Base-by-base conservation (phyloP, 2,113 vertebrate species). In the Forbesichthys agassizii region DNA sequence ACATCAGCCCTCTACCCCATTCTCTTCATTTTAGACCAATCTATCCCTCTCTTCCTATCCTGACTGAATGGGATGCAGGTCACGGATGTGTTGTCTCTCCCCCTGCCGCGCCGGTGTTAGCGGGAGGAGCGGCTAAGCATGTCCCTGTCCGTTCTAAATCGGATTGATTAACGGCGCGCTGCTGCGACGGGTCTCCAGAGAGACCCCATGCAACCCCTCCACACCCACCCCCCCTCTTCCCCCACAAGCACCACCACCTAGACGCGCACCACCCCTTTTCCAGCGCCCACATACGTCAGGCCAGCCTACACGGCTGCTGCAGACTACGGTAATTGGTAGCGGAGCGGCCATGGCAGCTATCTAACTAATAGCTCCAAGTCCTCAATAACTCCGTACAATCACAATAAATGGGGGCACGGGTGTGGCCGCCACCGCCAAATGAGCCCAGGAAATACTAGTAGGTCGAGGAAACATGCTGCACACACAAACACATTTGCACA, bases 111-210 rank as follows among this genome's bases (percentile, higher is more conserved):
- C 77, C 75, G 68, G 83, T 84, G 85, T 81, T 85, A 86, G 85
- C 48, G 75, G 76, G 77, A 84, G 87, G 81, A 70, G 79, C 75
- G 48, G 79, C 88, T 90, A 89, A 90, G 88, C 88, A 83, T 88
- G 88, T 93, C 88, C 88, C 90, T 88, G 90, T 93, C 90, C 85
- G 58, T 76, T 78, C 89, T 91, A 92, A 92, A 92, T 92, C 88
- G 83, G 90, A 92, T 92, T 91, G 91, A 93, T 93, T 93, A 93
- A 90, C 80, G 81, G 85, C 66, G 42, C 68, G 80, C 84, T 87
- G 83, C 86, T 89, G 83, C 88, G 86, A 88, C 84, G 82, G 84
- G 86, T 90, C 91, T 89, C 88, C 68, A 71, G 90, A 88, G 89
- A 84, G 82, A 59, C 73, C 66, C 7, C 20, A 49, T 16, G 33